Conservation (phyloP, 2,888 invertebrate genomes). For the Rhamphomyia laevipes region DNA sequence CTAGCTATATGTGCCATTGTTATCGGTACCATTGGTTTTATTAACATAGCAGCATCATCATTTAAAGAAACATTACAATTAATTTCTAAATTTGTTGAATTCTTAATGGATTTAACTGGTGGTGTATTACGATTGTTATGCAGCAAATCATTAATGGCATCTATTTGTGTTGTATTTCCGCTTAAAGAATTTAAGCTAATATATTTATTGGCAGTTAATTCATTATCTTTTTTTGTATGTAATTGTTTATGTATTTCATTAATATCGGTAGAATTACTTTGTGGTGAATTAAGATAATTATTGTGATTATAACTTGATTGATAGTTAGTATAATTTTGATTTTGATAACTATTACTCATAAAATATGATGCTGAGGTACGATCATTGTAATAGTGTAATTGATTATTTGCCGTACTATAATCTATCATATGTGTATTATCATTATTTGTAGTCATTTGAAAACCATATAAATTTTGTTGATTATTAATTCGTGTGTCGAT, state of each 20-base stretch:
- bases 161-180: conserved; percentile 29
- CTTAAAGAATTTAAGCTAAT: conserved; percentile 18
- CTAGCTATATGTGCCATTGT: not conserved
- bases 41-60: not conserved
- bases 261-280: too few species aligned
- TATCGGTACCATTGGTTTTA: not conserved
- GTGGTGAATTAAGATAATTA: too few species aligned
- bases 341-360: too few species aligned
- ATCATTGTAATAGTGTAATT: too few species aligned
- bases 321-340: too few species aligned
- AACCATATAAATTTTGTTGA: not conserved
- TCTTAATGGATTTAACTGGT: not conserved
- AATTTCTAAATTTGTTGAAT: not conserved
- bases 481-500: not conserved
- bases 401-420: too few species aligned
- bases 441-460: not conserved
- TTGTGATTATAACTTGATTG: too few species aligned
- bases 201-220: conserved; percentile 1
- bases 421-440: not conserved
- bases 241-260: too few species aligned
- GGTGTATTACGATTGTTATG: conserved; percentile 33
- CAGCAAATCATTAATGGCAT: conserved; percentile 34
- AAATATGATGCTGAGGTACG: too few species aligned
- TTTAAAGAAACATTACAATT: not conserved
- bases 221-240: too few species aligned